Evolutionary conservation across 1,140 invertebrate genomes (phyloP).

Genomic region (Stenopsyche tienmushanensis): DNA sequence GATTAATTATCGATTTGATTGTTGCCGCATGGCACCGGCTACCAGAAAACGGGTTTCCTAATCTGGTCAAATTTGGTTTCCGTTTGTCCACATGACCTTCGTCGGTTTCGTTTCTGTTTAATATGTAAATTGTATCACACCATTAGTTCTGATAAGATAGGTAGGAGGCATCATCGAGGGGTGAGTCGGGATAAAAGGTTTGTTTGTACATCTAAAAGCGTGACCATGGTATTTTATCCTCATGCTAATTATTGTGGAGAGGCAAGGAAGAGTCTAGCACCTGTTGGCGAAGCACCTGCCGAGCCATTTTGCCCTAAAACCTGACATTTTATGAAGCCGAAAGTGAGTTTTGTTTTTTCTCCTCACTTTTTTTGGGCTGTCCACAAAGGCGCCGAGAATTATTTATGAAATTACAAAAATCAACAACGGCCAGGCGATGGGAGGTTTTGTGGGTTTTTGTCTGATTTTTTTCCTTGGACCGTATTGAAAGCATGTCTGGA

Average conservation of each 20-base stretch:
- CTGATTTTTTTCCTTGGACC: slow-evolving; percentile 8
- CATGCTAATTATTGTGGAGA: slow-evolving; percentile 29
- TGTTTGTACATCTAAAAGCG: slow-evolving; percentile 36
- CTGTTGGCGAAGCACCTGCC: slow-evolving; percentile 36
- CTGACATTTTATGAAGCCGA: background rate
- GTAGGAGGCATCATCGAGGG: background rate
- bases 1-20: no score
- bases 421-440: slow-evolving; percentile 27
- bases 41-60: no score
- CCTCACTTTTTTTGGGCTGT: slow-evolving; percentile 20
- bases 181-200: slow-evolving; percentile 20
- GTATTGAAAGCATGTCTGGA: slow-evolving; percentile 12
- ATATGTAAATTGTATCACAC: slow-evolving; percentile 30
- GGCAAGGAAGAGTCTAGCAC: slow-evolving; percentile 16
- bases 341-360: slow-evolving; percentile 5
- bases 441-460: slow-evolving; percentile 19
- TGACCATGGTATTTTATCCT: slow-evolving; percentile 28
- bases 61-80: no score
- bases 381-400: slow-evolving; percentile 39
- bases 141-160: slow-evolving; percentile 20
- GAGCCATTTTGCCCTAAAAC: background rate
- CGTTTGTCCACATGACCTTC: no score
- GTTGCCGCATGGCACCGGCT: no score
- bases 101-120: slow-evolving; percentile 19
- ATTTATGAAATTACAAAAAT: slow-evolving; percentile 41